phyloP scores from a whole-genome alignment of 2,797 vertebrate genomes.

The Echiichthys vipera region DNA sequence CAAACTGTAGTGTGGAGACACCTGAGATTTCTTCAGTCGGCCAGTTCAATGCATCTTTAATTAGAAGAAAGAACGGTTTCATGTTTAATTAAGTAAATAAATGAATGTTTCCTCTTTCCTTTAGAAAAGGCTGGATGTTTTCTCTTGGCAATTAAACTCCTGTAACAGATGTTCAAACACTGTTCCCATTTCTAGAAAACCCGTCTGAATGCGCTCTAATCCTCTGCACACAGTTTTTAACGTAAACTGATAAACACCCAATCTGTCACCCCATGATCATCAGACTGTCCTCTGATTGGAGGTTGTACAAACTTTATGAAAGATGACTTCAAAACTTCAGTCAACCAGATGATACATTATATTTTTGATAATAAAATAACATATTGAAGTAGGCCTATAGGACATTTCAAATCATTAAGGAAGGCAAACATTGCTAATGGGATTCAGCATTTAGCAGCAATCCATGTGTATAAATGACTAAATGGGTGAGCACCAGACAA shows the following conservation, averaged over 20 bases:
- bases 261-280: not conserved
- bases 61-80: constrained; percentile 62
- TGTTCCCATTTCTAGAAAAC: constrained; percentile 36
- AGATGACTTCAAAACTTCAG: not conserved
- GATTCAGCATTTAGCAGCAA: not conserved
- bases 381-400: not conserved
- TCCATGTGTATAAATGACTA: not conserved
- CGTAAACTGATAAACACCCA: not conserved
- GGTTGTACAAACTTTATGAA: not conserved
- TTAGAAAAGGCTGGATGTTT: constrained; percentile 41
- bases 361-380: not conserved
- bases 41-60: constrained; percentile 62
- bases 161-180: constrained; percentile 46
- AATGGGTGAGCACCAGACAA: not conserved
- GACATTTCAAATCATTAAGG: not conserved
- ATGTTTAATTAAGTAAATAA: constrained; percentile 67
- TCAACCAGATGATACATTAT: not conserved
- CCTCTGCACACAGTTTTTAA: not conserved
- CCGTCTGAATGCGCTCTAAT: constrained; percentile 8
- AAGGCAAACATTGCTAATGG: not conserved
- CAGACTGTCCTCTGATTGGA: not conserved
- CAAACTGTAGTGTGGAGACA: constrained; percentile 63
- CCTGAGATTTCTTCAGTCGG: constrained; percentile 59
- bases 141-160: constrained; percentile 38
- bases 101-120: constrained; percentile 48